Percentiles rank a stretch among this genome's conserved stretches.
phyloP scores from a whole-genome alignment of 2,888 invertebrate genomes.

The Thymelicus lineola region DNA sequence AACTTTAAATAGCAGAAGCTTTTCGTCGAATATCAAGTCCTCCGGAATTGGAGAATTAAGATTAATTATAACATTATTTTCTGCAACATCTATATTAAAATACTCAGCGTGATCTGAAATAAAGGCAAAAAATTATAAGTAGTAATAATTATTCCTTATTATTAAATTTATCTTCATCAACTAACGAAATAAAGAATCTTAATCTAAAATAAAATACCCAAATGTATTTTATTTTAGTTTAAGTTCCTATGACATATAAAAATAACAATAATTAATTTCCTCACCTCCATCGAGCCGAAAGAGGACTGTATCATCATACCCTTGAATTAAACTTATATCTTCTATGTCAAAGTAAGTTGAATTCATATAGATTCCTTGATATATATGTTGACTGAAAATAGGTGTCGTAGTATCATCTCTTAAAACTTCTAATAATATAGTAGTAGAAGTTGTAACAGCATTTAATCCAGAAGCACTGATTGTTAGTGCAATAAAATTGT shows the following conservation, averaged over 20 bases:
- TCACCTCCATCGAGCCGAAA: conserved; percentile 68
- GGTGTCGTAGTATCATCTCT: conserved; percentile 65
- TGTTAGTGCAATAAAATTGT: conserved; percentile 60
- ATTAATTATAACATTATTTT: conserved; percentile 50
- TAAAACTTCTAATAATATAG: conserved; percentile 65
- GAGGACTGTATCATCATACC: conserved; percentile 57
- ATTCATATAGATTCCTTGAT: conserved; percentile 54
- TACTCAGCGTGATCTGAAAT: conserved; percentile 60
- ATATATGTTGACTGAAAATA: conserved; percentile 61
- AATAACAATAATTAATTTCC: conserved; percentile 14
- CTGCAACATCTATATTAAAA: conserved; percentile 51
- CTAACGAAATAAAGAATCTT: not conserved
- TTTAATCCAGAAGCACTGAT: conserved; percentile 61
- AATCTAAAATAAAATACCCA: not conserved
- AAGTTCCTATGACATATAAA: not conserved
- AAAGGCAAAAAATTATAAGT: conserved; percentile 36
- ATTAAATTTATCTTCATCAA: too few species aligned
- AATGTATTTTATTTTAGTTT: too few species aligned
- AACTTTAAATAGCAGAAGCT: conserved; percentile 63
- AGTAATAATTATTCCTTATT: too few species aligned
- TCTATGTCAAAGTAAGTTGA: conserved; percentile 50
- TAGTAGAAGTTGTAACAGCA: conserved; percentile 58
- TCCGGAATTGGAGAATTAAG: conserved; percentile 57
- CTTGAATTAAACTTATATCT: conserved; percentile 60
- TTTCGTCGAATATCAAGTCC: conserved; percentile 63